These are phyloP conservation scores for Agrotis clavis DNA, from an alignment of 2,888 invertebrate genomes.

Conservation along the genomic window DNA sequence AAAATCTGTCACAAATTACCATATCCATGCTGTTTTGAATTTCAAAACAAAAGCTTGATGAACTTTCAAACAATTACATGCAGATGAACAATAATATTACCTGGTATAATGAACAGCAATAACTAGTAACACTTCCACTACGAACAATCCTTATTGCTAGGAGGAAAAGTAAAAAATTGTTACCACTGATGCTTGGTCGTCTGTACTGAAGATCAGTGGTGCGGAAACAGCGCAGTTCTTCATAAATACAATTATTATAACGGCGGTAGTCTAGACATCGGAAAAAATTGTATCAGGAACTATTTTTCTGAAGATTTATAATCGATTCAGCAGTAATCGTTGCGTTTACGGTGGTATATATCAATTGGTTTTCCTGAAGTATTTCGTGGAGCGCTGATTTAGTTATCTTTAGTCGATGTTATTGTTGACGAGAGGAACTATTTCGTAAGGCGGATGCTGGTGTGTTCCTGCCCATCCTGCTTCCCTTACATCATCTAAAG, in stretches of 20 bases:
- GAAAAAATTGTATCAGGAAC: slow-evolving; percentile 52
- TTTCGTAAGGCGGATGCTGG: slow-evolving; percentile 1
- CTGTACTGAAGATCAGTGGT: slow-evolving; percentile 31
- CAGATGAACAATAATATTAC: slow-evolving; percentile 37
- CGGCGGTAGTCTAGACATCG: slow-evolving; percentile 54
- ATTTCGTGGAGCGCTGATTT: not conserved
- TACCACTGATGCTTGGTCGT: not conserved
- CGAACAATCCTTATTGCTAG: not conserved
- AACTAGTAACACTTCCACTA: too few species aligned
- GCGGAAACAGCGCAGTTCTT: slow-evolving; percentile 41
- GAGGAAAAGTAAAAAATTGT: too few species aligned
- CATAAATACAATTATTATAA: slow-evolving; percentile 56
- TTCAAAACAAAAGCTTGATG: slow-evolving; percentile 46
- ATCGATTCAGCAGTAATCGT: slow-evolving; percentile 41
- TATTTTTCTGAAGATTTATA: slow-evolving; percentile 37
- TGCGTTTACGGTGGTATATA: not conserved
- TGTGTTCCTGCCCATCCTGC: slow-evolving; percentile 16
- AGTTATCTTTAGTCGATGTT: not conserved
- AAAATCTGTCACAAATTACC: slow-evolving; percentile 39
- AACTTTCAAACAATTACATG: slow-evolving; percentile 37
- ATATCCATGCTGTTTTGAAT: slow-evolving; percentile 26
- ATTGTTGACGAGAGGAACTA: not conserved
- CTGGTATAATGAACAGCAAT: slow-evolving; percentile 5
- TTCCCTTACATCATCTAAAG: slow-evolving; percentile 1
- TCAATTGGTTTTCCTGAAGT: slow-evolving; percentile 6